Evolutionary conservation across 1,140 invertebrate species (phyloP).

Genomic region (Drosophila ficusphila): DNA sequence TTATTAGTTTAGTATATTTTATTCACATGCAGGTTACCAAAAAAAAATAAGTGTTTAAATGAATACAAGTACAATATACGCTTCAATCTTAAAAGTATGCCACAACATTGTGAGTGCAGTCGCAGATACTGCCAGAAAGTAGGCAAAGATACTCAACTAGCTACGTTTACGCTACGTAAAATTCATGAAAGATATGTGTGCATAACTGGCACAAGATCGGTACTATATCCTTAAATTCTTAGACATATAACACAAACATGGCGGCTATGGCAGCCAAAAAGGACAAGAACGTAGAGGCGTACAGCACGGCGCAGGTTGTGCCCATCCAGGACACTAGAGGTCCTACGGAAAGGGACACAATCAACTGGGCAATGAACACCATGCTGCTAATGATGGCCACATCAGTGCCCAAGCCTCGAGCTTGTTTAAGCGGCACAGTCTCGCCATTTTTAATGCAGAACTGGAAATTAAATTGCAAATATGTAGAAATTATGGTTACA

Average conservation of each 20-base stretch:
- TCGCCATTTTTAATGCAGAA: conserved; percentile 85
- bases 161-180: conserved; percentile 14
- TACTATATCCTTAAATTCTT: conserved; percentile 1
- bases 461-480: conserved; percentile 60
- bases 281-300: conserved; percentile 89
- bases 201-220: neutral
- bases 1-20: neutral
- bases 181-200: conserved; percentile 7
- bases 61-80: neutral
- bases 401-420: conserved; percentile 92
- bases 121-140: conserved; percentile 43
- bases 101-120: conserved; percentile 30
- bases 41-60: neutral
- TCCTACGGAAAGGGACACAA: conserved; percentile 90
- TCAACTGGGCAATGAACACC: conserved; percentile 93
- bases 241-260: conserved; percentile 89
- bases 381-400: conserved; percentile 92
- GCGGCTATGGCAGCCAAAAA: conserved; percentile 89
- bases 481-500: neutral
- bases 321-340: conserved; percentile 88
- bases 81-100: conserved; percentile 44
- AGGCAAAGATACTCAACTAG: conserved; percentile 40
- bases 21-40: neutral
- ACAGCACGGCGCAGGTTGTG: conserved; percentile 90
- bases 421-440: conserved; percentile 83